phyloP scores from a whole-genome alignment of 1,140 invertebrate genomes.

The Dendrolimus kikuchii region DNA sequence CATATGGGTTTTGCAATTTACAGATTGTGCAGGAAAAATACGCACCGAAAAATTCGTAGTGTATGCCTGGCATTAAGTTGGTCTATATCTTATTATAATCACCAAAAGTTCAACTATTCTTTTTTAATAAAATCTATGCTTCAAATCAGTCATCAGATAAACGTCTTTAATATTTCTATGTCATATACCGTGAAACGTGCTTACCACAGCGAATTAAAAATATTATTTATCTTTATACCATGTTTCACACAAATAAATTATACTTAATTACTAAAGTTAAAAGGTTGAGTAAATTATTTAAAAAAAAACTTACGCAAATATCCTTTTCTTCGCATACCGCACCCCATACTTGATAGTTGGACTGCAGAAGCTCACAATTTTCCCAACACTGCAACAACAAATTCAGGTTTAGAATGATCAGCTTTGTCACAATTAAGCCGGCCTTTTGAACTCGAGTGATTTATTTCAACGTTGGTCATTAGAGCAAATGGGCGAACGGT shows the following conservation, averaged over 20 bases:
- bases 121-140: conserved; percentile 3
- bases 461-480: conserved; percentile 30
- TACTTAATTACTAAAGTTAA: neutral
- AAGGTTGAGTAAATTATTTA: neutral
- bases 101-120: too few relatives aligned
- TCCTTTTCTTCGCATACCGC: conserved; percentile 79
- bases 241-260: neutral
- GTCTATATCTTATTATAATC: too few relatives aligned
- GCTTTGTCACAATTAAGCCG: conserved; percentile 22
- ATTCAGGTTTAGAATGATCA: conserved; percentile 19
- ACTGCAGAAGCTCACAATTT: conserved; percentile 83
- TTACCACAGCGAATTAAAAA: conserved; percentile 4
- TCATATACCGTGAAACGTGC: too few relatives aligned
- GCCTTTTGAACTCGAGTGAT: conserved; percentile 27
- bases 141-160: too few relatives aligned
- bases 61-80: too few relatives aligned
- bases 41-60: too few relatives aligned
- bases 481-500: conserved; percentile 24
- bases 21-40: too few relatives aligned
- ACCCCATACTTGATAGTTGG: conserved; percentile 81
- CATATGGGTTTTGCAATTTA: too few relatives aligned
- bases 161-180: too few relatives aligned
- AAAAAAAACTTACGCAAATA: conserved; percentile 77
- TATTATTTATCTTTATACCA: too few relatives aligned
- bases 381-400: conserved; percentile 85